phyloP scores from a whole-genome alignment of 2,888 invertebrate genomes.

The Lasioglossum leucozonium region DNA sequence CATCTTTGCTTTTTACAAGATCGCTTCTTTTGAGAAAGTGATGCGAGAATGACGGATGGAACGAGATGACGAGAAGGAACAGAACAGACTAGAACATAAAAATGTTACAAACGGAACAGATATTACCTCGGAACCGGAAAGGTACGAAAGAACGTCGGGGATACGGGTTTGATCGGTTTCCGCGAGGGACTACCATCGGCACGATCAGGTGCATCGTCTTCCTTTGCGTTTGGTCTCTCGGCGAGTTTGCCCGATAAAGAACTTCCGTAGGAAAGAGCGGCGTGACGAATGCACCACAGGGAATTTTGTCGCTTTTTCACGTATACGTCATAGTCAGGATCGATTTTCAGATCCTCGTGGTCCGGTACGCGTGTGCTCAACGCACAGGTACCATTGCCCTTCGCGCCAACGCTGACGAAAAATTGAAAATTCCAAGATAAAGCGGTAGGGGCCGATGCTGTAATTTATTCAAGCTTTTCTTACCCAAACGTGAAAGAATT shows the following conservation, averaged over 20 bases:
- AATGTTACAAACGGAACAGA: not conserved
- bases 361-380: slow-evolving; percentile 85
- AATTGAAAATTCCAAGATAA: not conserved
- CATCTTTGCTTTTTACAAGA: not conserved
- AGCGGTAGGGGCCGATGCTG: not conserved
- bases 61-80: not conserved
- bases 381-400: slow-evolving; percentile 88
- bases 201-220: not conserved
- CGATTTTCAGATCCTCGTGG: slow-evolving; percentile 85
- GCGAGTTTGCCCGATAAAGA: not conserved
- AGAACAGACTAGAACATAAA: not conserved
- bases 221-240: not conserved
- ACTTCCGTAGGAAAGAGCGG: not conserved
- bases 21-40: not conserved
- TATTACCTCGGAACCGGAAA: slow-evolving; percentile 31
- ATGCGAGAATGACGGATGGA: not conserved
- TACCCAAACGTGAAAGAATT: slow-evolving; percentile 86
- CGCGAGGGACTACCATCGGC: not conserved
- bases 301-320: slow-evolving; percentile 82
- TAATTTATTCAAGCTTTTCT: slow-evolving; percentile 61
- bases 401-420: slow-evolving; percentile 85
- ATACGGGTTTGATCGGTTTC: slow-evolving; percentile 15
- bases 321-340: slow-evolving; percentile 88
- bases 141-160: not conserved
- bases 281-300: slow-evolving; percentile 22